Evolutionary conservation across 1,140 invertebrate species (phyloP).

Genomic region (Diprion similis): DNA sequence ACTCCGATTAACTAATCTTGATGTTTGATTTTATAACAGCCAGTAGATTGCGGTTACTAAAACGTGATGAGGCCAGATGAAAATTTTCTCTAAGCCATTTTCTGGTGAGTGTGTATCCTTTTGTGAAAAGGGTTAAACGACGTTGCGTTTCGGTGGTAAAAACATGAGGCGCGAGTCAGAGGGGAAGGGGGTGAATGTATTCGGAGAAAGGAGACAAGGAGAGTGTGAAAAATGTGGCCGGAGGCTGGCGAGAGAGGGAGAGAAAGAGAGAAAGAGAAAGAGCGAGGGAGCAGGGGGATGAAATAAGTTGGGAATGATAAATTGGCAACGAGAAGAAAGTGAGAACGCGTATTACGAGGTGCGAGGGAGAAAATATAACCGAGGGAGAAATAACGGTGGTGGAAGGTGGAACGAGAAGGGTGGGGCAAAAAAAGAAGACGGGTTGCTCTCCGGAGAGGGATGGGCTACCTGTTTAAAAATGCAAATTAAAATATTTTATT

Average conservation of each 20-base stretch:
- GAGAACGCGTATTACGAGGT: slow-evolving; percentile 20
- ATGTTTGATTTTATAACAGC: too few relatives aligned
- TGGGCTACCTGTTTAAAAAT: slow-evolving; percentile 39
- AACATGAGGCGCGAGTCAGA: slow-evolving; percentile 16
- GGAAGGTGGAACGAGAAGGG: slow-evolving; percentile 22
- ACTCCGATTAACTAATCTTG: too few relatives aligned
- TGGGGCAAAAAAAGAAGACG: slow-evolving; percentile 26
- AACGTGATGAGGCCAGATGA: too few relatives aligned
- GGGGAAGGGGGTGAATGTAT: slow-evolving; percentile 18
- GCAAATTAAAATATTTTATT: slow-evolving; percentile 48
- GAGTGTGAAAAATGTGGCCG: slow-evolving; percentile 18
- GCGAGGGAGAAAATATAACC: slow-evolving; percentile 17
- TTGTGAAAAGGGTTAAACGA: too few relatives aligned
- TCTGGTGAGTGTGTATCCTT: too few relatives aligned
- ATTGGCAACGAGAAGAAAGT: slow-evolving; percentile 28
- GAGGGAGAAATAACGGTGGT: slow-evolving; percentile 19
- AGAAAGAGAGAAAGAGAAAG: slow-evolving; percentile 14
- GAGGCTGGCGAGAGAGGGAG: slow-evolving; percentile 18
- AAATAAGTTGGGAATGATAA: slow-evolving; percentile 42
- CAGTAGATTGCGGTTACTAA: too few relatives aligned
- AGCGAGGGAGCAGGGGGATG: slow-evolving; percentile 17
- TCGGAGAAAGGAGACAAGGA: slow-evolving; percentile 13
- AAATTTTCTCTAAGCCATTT: too few relatives aligned
- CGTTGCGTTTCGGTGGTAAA: background rate
- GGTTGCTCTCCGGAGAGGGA: background rate